Evolutionary conservation across 2,888 invertebrate genomes (phyloP), one percentile per base, ranked within the genome.

Genomic region (Rugalucina vietnamica): DNA sequence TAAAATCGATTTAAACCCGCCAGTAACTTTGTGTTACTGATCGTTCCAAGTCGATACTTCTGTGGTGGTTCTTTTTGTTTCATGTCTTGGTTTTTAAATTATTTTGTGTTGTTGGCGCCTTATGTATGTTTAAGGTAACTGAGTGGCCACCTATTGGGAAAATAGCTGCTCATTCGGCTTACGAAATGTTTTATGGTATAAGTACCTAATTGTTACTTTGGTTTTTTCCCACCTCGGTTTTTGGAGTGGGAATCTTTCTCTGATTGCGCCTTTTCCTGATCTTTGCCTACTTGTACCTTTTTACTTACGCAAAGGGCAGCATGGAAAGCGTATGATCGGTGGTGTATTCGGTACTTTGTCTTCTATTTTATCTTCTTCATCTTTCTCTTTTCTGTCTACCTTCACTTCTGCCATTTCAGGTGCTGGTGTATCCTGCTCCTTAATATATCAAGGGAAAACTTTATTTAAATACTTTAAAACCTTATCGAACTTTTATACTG

Each of bases 271-370:
- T 43, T 12, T 18, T 12, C 18, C 18, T 43, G 18, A 43, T 43
- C 10, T 43, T 8, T 18, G 18, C 18, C 18, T 43, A 18, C 18
- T 43, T n/a, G 18, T 49, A 5, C 14, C 1, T 8, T 49, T 37
- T 21, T 2, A 76, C 84, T 80, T 81, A 87, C 87, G 87, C 39
- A 84, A 27, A 14, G 87, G 87, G 54, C 87, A 87, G 43, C 84
- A 82, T 3, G 87, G 87, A 0, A 87, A 73, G 27, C 87, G 65
- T 36, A 87, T 87, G 14, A 83, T 72, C 8, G 87, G 87, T 27
- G 87, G 87, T n/a, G 71, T 81, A 43, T 82, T 79, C 12, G 87
- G 87, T 24, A 87, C 76, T 43, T 54, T 57, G 36, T 21, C 60
- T 79, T 69, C 65, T 50, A 32, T 18, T 3, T 34, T 39, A 21